Percentiles rank a stretch among this genome's conserved stretches.
Conservation (phyloP, 53 echinoderm and acorn worm species). For the Zoroaster sp. region DNA sequence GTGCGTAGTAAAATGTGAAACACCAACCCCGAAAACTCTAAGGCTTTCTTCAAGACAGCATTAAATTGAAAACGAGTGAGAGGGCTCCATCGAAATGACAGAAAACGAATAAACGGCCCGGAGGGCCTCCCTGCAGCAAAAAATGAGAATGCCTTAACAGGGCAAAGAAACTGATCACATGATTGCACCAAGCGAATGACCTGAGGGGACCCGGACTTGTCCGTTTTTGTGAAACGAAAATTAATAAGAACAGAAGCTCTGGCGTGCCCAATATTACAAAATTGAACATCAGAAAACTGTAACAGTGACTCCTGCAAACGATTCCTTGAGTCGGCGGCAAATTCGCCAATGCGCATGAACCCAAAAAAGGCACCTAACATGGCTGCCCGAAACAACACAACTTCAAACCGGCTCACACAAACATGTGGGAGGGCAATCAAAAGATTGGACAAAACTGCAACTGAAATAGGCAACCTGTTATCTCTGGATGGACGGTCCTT, state of each 20-base stretch:
- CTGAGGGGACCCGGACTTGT: background rate
- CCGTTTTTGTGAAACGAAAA: background rate
- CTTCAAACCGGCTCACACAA: conserved; percentile 5
- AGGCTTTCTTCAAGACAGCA: background rate
- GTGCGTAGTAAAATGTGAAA: conserved; percentile 1
- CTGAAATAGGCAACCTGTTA: too few species aligned
- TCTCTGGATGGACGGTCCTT: background rate
- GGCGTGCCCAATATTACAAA: background rate
- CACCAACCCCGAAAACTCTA: background rate
- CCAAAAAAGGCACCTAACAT: background rate
- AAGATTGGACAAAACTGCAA: background rate
- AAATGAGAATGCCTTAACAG: background rate
- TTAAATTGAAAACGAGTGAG: conserved; percentile 31
- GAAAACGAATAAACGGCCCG: background rate
- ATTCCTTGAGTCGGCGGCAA: too few species aligned
- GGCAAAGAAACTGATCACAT: background rate
- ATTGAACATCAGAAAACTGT: background rate
- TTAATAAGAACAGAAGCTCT: background rate
- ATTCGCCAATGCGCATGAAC: too few species aligned
- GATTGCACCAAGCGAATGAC: background rate
- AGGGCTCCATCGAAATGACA: conserved; percentile 7
- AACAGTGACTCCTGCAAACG: background rate
- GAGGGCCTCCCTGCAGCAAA: background rate
- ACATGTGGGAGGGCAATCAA: background rate
- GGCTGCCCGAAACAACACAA: background rate